Conservation (phyloP, 2,113 vertebrate genomes). For the Pelecanus crispus region DNA sequence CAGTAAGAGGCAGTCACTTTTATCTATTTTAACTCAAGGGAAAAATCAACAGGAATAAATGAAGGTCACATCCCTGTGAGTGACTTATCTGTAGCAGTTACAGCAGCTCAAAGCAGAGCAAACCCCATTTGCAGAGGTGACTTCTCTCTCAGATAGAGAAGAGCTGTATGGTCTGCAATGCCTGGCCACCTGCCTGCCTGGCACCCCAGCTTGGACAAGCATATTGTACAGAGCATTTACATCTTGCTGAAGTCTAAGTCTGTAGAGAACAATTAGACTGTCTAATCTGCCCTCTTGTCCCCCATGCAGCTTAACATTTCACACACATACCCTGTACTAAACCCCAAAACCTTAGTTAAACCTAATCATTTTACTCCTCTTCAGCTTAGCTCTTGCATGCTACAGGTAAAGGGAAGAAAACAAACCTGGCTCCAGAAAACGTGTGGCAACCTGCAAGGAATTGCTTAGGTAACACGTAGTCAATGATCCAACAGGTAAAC, state of each 20-base stretch:
- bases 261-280: not conserved
- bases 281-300: not conserved
- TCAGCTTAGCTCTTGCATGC: not conserved
- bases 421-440: not conserved
- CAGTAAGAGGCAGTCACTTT: not conserved
- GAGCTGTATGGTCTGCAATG: not conserved
- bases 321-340: not conserved
- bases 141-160: not conserved
- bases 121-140: not conserved
- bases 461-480: not conserved
- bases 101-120: not conserved
- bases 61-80: not conserved
- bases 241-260: not conserved
- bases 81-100: not conserved
- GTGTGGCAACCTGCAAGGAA: not conserved
- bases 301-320: not conserved
- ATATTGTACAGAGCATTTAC: not conserved
- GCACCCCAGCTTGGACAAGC: not conserved
- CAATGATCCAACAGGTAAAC: not conserved
- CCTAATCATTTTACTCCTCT: not conserved
- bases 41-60: not conserved
- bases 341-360: not conserved
- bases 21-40: not conserved
- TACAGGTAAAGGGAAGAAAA: not conserved
- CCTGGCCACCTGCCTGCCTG: not conserved